phyloP scores from a whole-genome alignment of 2,797 vertebrate species.

The Oryzias sinensis region DNA sequence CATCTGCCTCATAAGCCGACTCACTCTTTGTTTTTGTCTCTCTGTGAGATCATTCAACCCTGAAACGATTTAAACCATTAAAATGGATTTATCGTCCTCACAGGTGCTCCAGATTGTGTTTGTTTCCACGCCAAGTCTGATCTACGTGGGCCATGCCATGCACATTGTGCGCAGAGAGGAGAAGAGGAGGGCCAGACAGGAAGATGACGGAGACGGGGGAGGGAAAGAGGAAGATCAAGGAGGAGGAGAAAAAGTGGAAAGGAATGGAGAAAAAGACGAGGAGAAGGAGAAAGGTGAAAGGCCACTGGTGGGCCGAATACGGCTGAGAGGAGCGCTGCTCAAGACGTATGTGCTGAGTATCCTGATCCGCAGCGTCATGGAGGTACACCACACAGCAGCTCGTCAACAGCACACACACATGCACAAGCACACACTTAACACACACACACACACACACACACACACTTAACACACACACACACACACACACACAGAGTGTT shows the following conservation, averaged over 20 bases:
- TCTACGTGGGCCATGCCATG: constrained; percentile 96
- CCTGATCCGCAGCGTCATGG: constrained; percentile 88
- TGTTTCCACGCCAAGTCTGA: constrained; percentile 92
- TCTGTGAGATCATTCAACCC: no score
- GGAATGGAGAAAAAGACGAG: constrained; percentile 38
- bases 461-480: no score
- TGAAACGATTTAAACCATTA: no score
- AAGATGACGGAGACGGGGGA: constrained; percentile 71
- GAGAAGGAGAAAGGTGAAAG: constrained; percentile 46
- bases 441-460: no score
- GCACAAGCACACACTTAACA: no score
- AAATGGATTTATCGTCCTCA: neutral
- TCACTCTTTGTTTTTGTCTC: no score
- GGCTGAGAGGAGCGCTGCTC: constrained; percentile 86
- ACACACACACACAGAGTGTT: no score
- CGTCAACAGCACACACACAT: no score
- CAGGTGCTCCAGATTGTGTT: constrained; percentile 95
- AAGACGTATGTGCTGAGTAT: constrained; percentile 93
- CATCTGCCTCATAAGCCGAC: no score
- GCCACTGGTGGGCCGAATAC: constrained; percentile 63
- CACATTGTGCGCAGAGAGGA: constrained; percentile 90
- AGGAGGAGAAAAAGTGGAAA: constrained; percentile 56
- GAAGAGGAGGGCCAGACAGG: constrained; percentile 79
- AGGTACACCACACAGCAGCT: constrained; percentile 53
- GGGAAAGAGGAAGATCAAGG: constrained; percentile 56